Base-by-base conservation (phyloP, 2,113 vertebrate genomes). In the Lepidothrix coronata region DNA sequence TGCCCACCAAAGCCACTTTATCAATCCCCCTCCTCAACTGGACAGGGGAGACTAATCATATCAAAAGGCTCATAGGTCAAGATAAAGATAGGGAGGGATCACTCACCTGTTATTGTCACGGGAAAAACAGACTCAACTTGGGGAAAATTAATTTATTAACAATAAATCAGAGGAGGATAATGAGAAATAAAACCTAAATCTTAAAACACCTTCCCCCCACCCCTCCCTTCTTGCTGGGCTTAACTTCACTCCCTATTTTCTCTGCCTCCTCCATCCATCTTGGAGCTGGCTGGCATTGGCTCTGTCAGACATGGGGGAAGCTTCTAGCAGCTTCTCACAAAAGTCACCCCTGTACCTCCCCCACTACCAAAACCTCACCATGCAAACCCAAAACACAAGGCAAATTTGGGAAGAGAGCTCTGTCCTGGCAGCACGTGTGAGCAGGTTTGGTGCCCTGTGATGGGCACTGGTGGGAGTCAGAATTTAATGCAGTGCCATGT, bases 221-320 rank as follows among this genome's bases (percentile, higher is more conserved):
- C 12, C 8, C 1, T 3, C n/a, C 22, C 14, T 72, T 43, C 35
- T 44, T 72, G 9, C 14, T 27, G 10, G 27, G 9, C 7, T 93
- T 41, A 49, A 37, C 23, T 66, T 22, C 12, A 33, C 5, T 61
- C 46, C 39, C 0, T 0, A 2, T 65, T 65, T 61, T 65, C n/a
- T 31, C 22, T 37, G 0, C 58, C 37, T 76, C 20, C 16, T 66
- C 10, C 11, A 33, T 37, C 39, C 1, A 0, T 44, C 46, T 66
- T 61, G 31, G 58, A 72, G 51, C 25, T n/a, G 9, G 8, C 17
- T 72, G 46, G 28, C 12, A 39, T 55, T 43, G 35, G 6, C 31
- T 61, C 17, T 66, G 24, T 72, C 27, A 48, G 28, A 72, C 6
- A 21, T 3, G 10, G 31, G 33, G 46, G 28, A 46, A 67, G 10